Base-by-base conservation (phyloP, 2,888 invertebrate genomes). In the Cordylochernes scorpioides region DNA sequence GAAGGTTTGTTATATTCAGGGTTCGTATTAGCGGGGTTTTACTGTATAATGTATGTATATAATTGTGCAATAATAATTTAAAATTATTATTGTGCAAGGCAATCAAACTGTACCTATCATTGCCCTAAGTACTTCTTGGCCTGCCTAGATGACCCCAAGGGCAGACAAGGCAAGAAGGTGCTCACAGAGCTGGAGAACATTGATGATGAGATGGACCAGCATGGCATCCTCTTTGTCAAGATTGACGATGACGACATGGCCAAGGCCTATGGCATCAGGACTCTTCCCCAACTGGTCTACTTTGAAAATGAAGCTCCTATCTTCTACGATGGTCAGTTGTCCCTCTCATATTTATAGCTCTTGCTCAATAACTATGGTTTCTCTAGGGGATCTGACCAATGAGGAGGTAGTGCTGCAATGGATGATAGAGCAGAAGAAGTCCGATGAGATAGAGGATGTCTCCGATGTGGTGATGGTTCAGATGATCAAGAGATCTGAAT, bases 381-480 rank as follows among this genome's bases (percentile, higher is more conserved):
- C 32, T 28, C 19, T 66, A 65, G 82, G 82, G 17, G 82, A 84
- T 55, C 58, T 82, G 2, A 69, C 77, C 62, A 78, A 80, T 47
- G 82, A 82, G 54, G 75, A 82, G 32, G 75, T 78, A 58, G 78
- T 82, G 4, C 55, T 82, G n/a, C 67, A 71, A 43, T 82, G 82
- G 82, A 55, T 75, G 2, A 63, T 80, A 39, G 66, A 77, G 42
- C 80, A 82, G 48, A 78, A 82, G 53, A 70, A 69, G 47, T 69
- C 71, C 2, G 80, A 80, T 6, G 84, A 82, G 4, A 84, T 84
- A 44, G 84, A 84, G 57, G 82, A 82, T 58, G 78, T 84, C 22
- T 78, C 80, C 3, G 82, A 82, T 30, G 18, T 40, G 32, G 41
- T 44, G 18, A 61, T 84, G 35, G 67, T 71, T 46, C 78, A 82